Evolutionary conservation across 2,797 vertebrate species (phyloP).

Genomic region (Myotis findleyi): DNA sequence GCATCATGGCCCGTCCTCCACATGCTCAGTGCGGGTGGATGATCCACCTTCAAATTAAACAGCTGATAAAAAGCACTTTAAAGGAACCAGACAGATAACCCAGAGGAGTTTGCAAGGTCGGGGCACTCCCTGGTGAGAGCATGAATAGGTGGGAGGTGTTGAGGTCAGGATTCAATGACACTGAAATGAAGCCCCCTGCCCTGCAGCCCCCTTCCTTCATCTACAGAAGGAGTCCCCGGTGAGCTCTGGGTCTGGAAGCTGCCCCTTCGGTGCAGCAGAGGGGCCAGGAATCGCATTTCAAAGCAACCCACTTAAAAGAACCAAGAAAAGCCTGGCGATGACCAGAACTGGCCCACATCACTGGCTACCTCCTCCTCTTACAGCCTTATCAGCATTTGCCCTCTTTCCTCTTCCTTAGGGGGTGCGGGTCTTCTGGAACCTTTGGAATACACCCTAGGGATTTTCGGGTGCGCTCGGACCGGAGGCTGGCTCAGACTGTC

Average conservation of each 20-base stretch:
- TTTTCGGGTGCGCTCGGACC: background rate
- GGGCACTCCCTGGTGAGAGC: conserved; percentile 6
- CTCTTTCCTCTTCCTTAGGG: background rate
- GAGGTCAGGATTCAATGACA: conserved; percentile 74
- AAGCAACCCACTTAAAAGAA: conserved; percentile 35
- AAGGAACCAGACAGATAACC: conserved; percentile 3
- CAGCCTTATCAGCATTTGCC: background rate
- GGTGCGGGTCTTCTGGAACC: background rate
- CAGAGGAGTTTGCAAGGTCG: conserved; percentile 61
- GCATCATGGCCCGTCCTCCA: background rate
- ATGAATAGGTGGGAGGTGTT: conserved; percentile 68
- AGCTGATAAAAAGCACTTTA: conserved; percentile 16
- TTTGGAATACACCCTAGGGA: background rate
- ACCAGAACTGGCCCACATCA: background rate
- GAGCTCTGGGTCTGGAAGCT: background rate
- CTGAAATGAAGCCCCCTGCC: background rate
- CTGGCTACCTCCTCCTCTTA: background rate
- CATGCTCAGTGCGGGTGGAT: background rate
- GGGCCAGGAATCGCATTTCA: conserved; percentile 23
- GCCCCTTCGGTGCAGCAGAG: background rate
- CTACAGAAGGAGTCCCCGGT: conserved; percentile 4
- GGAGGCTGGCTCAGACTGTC: rapidly evolving
- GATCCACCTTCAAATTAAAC: conserved; percentile 6
- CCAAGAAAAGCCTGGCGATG: background rate
- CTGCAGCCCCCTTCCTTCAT: background rate